These are phyloP conservation scores for Xenopus borealis DNA, from an alignment of 2,113 vertebrate genomes.

Conservation along the genomic window DNA sequence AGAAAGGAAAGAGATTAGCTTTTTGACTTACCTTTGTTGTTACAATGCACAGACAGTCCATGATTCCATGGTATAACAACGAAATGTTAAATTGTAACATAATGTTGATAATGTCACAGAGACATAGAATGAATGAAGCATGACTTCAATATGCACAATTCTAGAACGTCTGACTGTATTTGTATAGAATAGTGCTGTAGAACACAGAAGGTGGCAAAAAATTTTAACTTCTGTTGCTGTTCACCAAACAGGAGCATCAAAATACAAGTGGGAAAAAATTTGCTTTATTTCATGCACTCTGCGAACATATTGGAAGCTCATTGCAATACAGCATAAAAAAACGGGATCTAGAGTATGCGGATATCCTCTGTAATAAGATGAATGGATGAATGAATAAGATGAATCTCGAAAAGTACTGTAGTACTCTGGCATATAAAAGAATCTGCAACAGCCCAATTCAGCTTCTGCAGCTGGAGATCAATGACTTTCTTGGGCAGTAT, in stretches of 20 bases:
- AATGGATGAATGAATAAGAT: too few relatives aligned
- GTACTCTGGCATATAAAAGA: conserved; percentile 43
- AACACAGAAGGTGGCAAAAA: too few relatives aligned
- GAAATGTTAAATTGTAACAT: conserved; percentile 32
- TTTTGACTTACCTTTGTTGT: conserved; percentile 84
- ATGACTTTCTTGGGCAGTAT: conserved; percentile 67
- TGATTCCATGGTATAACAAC: conserved; percentile 59
- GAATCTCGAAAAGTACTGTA: conserved; percentile 52
- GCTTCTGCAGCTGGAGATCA: conserved; percentile 68
- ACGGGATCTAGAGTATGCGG: too few relatives aligned
- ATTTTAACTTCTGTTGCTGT: too few relatives aligned
- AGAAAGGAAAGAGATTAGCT: too few relatives aligned
- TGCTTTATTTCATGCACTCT: too few relatives aligned
- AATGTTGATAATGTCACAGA: not conserved
- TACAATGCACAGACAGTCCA: conserved; percentile 93
- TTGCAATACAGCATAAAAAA: too few relatives aligned
- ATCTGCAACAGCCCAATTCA: conserved; percentile 64
- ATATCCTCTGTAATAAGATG: conserved; percentile 50
- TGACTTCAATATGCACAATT: not conserved
- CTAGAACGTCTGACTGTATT: too few relatives aligned
- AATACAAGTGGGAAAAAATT: too few relatives aligned
- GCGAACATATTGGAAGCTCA: too few relatives aligned
- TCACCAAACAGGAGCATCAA: too few relatives aligned
- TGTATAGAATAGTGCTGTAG: too few relatives aligned
- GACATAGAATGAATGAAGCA: not conserved